Evolutionary conservation across 64 coral and sea anemone genomes (phyloP), one percentile per base, ranked within the genome.

Genomic region (Hydrozoanthus tunicans): DNA sequence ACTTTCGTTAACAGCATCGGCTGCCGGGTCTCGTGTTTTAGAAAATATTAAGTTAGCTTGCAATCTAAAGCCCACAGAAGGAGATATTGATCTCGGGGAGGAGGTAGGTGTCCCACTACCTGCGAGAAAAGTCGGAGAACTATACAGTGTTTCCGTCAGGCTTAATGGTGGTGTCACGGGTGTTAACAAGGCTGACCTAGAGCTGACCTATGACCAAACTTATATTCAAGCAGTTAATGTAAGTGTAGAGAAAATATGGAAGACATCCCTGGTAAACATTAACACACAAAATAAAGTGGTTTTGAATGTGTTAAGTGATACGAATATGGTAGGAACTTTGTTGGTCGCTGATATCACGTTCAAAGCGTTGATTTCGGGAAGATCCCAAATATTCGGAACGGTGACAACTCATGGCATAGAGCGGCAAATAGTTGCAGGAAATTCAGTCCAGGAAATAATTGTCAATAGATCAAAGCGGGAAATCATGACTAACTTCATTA

Each of bases 61-160:
- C 15, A 93, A 93, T 70, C 92, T 93, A 6, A 66, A 80, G 56
- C 92, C 92, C 0, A 59, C 53, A 6, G 52, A 71, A 32, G 92
- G 92, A 43, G 92, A 93, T 81, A n/a, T 90, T 59, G 92, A 93
- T 81, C 77, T 93, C 6, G 92, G 92, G 13, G 66, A 93, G 32
- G 77, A 90, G 6, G 20, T 60, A 32, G 92, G 92, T 6, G 5
- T 93, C 13, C 75, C 92, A 7, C 53, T 93, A 53, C 85, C 56
- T 0, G 53, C 85, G 55, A 73, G 78, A 81, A 13, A 15, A 80
- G 78, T 90, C 12, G 92, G 92, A 10, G 77, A 77, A 0, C 58
- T 43, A 6, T 80, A 80, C 51, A 78, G 53, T 26, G 78, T 90
- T 26, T 26, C 85, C 2, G 92, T 77, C 5, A 65, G 85, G 27